Evolutionary conservation across 2,797 vertebrate species (phyloP), one percentile per base, ranked within the genome.

Genomic region (Eurystomus glaucurus): DNA sequence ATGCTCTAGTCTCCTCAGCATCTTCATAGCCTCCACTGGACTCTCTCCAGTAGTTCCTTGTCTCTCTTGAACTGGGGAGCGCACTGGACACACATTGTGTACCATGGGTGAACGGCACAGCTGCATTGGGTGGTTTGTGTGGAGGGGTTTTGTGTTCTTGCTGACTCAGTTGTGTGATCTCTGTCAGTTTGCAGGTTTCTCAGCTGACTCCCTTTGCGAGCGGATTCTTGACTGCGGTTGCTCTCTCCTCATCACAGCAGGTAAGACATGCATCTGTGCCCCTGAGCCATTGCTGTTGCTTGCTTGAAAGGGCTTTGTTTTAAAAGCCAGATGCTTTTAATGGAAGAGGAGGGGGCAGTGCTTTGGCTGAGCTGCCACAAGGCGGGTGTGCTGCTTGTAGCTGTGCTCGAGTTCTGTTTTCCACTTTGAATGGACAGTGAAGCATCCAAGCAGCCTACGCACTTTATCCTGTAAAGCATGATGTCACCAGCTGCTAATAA

Each of bases 161-260:
- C 60, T 94, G 75, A 96, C n/a, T 8, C 4, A 66, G 62, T 21
- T 82, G 35, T 70, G 66, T 48, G 39, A 29, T 81, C 79, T 74
- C 62, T 85, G 71, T 57, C 97, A 99, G 99, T 99, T 99, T 97
- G 99, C 99, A 97, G 99, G 99, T 50, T 99, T 99, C 97, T 99
- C 99, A 5, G 98, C 99, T 1, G 99, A 99, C 83, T 99, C 99
- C 54, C 98, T 99, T 16, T 99, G 99, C n/a, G 99, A 99, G 94
- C 97, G 99, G 97, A 99, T 99, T 97, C 71, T 99, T 39, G 99
- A 99, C 98, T 99, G 99, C 0, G 95, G 98, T 70, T 99, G 99
- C 92, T 99, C 98, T 4, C 98, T 99, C 87, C 99, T 99, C 89
- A 95, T 99, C 97, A 99, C 99, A 0, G 98, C 99, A 98, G 99